phyloP scores from a whole-genome alignment of 92 coral and sea anemone genomes.

The Umimayanthus kanabou region DNA sequence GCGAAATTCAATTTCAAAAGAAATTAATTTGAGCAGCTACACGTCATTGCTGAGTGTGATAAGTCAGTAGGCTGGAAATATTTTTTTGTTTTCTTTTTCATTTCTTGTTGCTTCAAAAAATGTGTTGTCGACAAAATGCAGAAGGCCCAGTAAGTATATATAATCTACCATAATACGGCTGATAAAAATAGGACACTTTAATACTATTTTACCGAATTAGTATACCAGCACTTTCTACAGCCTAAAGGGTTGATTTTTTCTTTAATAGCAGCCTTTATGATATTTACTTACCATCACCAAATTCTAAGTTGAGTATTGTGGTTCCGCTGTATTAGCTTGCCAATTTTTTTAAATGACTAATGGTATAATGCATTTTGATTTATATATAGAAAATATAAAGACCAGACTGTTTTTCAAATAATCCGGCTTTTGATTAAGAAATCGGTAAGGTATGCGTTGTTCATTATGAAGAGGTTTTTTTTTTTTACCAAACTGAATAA shows the following conservation, averaged over 20 bases:
- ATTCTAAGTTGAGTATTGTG: not conserved
- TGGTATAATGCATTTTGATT: not conserved
- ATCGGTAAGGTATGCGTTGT: not conserved
- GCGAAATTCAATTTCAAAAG: too few species aligned
- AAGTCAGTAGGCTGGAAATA: not conserved
- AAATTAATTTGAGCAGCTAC: not conserved
- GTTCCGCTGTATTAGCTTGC: not conserved
- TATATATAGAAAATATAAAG: not conserved
- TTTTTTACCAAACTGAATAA: slow-evolving; percentile 10
- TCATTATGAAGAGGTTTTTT: slow-evolving; percentile 3
- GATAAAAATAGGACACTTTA: too few species aligned
- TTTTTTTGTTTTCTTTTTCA: not conserved
- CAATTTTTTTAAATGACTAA: not conserved
- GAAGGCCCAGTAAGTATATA: not conserved
- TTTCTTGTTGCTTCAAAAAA: not conserved
- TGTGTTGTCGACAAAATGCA: not conserved
- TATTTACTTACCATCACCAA: not conserved
- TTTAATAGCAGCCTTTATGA: not conserved
- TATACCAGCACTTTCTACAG: not conserved
- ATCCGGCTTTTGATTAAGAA: not conserved
- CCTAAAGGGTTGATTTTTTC: not conserved
- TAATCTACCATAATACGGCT: not conserved
- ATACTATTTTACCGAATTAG: not conserved
- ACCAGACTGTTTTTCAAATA: not conserved
- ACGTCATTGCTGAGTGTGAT: not conserved